Base-by-base conservation (phyloP, 2,888 invertebrate genomes). In the Polyploca ridens region DNA sequence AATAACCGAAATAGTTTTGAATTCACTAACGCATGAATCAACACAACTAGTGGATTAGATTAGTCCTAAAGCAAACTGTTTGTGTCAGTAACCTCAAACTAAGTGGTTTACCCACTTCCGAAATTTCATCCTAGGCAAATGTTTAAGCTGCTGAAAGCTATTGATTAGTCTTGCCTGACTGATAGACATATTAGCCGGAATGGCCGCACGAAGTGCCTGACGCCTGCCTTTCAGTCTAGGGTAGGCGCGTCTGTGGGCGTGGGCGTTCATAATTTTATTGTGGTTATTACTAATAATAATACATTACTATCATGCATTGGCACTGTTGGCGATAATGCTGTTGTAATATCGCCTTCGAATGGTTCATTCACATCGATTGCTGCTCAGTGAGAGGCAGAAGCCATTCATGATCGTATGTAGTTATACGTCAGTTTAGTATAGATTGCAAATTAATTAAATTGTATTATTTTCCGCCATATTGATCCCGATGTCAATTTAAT, bases 131-230 rank as follows among this genome's bases (percentile, higher is more conserved):
- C 81, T 76, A 71, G 69, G 68, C 72, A 75, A 85, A 81, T 78
- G 72, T 82, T 80, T 75, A 69, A 69, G 70, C 71, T 68, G 66
- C 82, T 86, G 78, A 88, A 84, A 87, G 85, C 79, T 90, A 90
- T 91, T 83, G 89, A 90, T 90, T 87, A 81, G 80, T 78, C 71
- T 82, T 75, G 84, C 80, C 83, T 83, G 81, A 77, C 82, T 76
- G 74, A 78, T 77, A 79, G 80, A 79, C 81, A 78, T 87, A 81
- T 84, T 82, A 78, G 82, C 73, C 63, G 73, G 74, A 74, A 72
- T 70, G 64, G 69, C 66, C 67, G 19, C 41, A 27, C 62, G 64
- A 57, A 75, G 71, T 76, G 73, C 68, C 69, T 59, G 74, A 66
- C 77, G 73, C 68, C 69, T 59, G 74, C 66, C 78, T 77, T 76